Conservation (phyloP, 2,888 invertebrate species). For the Eupithecia subumbrata region DNA sequence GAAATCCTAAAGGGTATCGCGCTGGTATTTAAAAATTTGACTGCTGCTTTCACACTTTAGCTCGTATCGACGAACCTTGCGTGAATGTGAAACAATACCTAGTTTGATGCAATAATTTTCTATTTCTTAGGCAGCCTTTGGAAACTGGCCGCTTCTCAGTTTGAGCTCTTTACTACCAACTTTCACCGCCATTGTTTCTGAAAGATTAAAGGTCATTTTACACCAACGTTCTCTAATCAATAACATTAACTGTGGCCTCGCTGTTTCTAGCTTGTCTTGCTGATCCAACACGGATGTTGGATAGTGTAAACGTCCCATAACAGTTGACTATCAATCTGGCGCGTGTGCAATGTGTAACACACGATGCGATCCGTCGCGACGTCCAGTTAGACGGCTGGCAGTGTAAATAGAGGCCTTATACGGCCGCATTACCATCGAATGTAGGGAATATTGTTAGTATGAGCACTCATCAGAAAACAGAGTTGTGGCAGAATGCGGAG, state of each 20-base stretch:
- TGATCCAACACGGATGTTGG: slow-evolving; percentile 11
- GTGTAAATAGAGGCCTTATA: slow-evolving; percentile 43
- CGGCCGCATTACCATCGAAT: slow-evolving; percentile 42
- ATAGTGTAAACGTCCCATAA: slow-evolving; percentile 18
- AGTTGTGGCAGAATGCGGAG: slow-evolving; percentile 33
- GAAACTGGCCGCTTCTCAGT: slow-evolving; percentile 5
- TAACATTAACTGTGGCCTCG: background rate
- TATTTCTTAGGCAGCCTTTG: background rate
- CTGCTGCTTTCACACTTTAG: background rate
- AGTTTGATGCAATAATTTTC: background rate
- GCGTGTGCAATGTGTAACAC: slow-evolving; percentile 21
- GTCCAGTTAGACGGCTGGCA: slow-evolving; percentile 34
- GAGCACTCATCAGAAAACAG: slow-evolving; percentile 60
- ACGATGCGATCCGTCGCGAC: slow-evolving; percentile 30
- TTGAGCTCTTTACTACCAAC: background rate
- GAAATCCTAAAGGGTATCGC: too few relatives aligned
- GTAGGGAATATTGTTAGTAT: slow-evolving; percentile 56
- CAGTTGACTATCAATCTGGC: slow-evolving; percentile 23
- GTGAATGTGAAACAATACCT: background rate
- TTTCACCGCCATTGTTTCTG: slow-evolving; percentile 8
- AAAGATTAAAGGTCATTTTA: slow-evolving; percentile 7
- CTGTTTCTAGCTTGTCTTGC: background rate
- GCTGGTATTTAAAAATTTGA: too few relatives aligned
- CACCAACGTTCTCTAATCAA: slow-evolving; percentile 4
- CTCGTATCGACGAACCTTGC: background rate